These are phyloP conservation scores for Aythya baeri DNA, from an alignment of 2,113 vertebrate species.

Conservation along the genomic window DNA sequence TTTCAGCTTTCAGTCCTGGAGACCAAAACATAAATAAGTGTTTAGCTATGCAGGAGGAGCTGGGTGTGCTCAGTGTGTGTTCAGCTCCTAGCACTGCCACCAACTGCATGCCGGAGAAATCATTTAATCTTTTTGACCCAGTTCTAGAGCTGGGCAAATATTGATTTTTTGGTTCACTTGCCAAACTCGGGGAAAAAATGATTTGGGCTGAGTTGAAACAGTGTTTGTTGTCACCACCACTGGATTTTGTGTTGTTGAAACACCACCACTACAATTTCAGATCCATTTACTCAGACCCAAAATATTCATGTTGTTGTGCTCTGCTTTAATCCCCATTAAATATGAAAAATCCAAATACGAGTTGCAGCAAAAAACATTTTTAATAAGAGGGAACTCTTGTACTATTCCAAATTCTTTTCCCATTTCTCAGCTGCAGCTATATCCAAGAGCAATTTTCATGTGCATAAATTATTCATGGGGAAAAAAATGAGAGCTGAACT, in stretches of 20 bases:
- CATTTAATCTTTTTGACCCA: conserved; percentile 42
- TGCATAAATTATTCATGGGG: background rate
- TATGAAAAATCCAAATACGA: background rate
- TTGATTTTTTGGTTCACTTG: background rate
- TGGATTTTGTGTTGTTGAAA: background rate
- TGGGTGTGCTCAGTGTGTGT: fast-evolving
- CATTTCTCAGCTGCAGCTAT: background rate
- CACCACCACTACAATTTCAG: background rate
- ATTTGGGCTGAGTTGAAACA: background rate
- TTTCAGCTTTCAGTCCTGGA: background rate
- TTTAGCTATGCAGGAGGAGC: background rate
- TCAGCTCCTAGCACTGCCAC: background rate
- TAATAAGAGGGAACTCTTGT: background rate
- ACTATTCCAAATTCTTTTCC: background rate
- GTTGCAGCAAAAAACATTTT: background rate
- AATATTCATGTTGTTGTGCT: background rate
- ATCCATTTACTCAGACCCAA: background rate
- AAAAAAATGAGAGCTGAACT: background rate
- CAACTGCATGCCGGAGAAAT: background rate
- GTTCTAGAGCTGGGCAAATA: background rate
- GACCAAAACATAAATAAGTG: fast-evolving
- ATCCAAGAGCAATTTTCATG: background rate
- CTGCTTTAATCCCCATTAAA: background rate
- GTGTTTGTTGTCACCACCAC: background rate
- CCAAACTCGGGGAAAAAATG: fast-evolving